A percentile compares a stretch with the other conserved stretches of the same genome.
Conservation (phyloP, 2,113 vertebrate species). For the Natator depressus region DNA sequence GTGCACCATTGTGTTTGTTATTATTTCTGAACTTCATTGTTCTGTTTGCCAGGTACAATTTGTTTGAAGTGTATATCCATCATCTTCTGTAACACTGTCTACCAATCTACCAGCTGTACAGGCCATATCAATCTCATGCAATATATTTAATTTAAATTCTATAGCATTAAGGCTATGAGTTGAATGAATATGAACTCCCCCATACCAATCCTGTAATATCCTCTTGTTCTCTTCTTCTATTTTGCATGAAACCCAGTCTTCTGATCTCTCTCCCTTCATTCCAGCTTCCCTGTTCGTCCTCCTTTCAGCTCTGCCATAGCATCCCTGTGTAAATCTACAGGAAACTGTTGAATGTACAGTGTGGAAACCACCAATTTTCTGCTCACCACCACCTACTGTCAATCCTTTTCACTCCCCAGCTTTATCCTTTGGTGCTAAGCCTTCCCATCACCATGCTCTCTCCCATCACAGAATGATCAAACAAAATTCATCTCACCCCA, state of each 20-base stretch:
- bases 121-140: slow-evolving; percentile 45
- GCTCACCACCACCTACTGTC: not conserved
- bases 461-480: not conserved
- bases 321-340: not conserved
- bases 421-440: not conserved
- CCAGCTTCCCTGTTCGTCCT: not conserved
- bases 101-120: slow-evolving; percentile 30
- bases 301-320: not conserved
- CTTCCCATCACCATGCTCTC: not conserved
- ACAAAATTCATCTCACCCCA: not conserved
- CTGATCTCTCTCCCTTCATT: not conserved
- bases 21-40: slow-evolving; percentile 45
- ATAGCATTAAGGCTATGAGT: slow-evolving; percentile 9
- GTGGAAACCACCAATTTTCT: not conserved
- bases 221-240: not conserved
- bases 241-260: not conserved
- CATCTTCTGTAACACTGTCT: slow-evolving; percentile 39
- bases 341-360: not conserved
- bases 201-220: not conserved
- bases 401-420: not conserved
- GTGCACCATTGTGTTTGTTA: slow-evolving; percentile 23
- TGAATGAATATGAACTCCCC: not conserved
- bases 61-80: slow-evolving; percentile 53
- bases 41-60: slow-evolving; percentile 52
- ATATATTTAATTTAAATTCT: slow-evolving; percentile 33